Base-by-base conservation (phyloP, 2,797 vertebrate species). In the Syngnathus acus region DNA sequence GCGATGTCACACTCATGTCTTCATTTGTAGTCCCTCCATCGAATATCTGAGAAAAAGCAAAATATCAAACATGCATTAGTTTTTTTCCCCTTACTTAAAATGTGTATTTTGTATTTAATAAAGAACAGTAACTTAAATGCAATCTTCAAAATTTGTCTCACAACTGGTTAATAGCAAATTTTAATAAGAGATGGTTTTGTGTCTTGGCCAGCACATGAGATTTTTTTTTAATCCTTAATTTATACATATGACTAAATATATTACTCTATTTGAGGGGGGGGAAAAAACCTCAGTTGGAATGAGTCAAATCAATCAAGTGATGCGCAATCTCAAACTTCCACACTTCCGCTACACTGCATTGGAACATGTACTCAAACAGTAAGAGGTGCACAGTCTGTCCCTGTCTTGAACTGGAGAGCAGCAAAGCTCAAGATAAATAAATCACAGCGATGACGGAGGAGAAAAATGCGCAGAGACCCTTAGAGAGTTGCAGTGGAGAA, bases 381-480 rank as follows among this genome's bases (percentile, higher is more conserved):
- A 59, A 38, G 32, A 19, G 37, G 9, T 19, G 16, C 16, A 32
- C 55, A 37, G 55, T 58, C 16, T 60, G 38, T 39, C 58, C 58
- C 37, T 67, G 9, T 64, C 39, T 19, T 66, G 67, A 78, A 71
- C 66, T 69, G 65, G 68, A 68, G 69, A 71, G 69, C 51, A 61
- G 51, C 62, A 54, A 21, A 48, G 57, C 50, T 37, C 61, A 50
- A 68, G 62, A 69, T 77, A 75, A 82, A 82, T 76, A 81, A 79
- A 83, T 78, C 80, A 79, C 63, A 67, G 70, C 71, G 71, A 79
- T 77, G 68, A 81, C 43, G 39, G 70, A 54, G 5, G 59, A 74
- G 62, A 63, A 65, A 71, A 67, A 77, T 16, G 54, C 69, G 65
- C 48, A 65, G 68, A 16, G 69, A 21, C 66, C 69, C 70, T 65